These are phyloP conservation scores for Salvator merianae DNA, from an alignment of 2,113 vertebrate species.

Conservation along the genomic window DNA sequence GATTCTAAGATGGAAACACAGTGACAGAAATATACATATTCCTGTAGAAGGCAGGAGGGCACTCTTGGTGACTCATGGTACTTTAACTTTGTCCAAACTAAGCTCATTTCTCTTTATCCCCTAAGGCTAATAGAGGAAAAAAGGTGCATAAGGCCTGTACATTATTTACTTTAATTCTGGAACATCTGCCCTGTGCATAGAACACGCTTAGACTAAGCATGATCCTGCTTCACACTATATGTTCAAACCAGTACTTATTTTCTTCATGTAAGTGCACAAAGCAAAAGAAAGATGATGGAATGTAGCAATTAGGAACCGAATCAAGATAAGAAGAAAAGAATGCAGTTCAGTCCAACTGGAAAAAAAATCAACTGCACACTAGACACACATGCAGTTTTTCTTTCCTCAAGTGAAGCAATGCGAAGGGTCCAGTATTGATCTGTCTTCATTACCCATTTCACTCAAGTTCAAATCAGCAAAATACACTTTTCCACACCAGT, in stretches of 20 bases:
- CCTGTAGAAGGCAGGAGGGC: neutral
- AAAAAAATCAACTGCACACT: neutral
- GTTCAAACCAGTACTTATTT: neutral
- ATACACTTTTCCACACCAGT: constrained; percentile 83
- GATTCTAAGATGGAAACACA: neutral
- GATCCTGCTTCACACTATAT: neutral
- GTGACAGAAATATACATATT: neutral
- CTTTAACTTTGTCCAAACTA: neutral
- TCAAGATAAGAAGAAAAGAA: neutral
- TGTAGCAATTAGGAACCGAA: neutral
- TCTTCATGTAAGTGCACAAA: neutral
- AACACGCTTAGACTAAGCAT: neutral
- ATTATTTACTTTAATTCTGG: neutral
- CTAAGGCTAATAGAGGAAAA: neutral
- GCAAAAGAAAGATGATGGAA: neutral
- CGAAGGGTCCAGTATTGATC: constrained; percentile 75
- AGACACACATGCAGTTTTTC: constrained; percentile 13
- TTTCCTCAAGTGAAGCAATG: constrained; percentile 19
- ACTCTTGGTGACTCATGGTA: neutral
- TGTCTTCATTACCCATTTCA: constrained; percentile 86
- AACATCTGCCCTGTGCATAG: neutral
- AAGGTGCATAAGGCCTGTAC: neutral
- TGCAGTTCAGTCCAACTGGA: constrained; percentile 24
- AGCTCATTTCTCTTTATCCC: neutral
- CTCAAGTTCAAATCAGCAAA: constrained; percentile 88